phyloP scores from a whole-genome alignment of 2,888 invertebrate genomes.

The Phragmatobia fuliginosa region DNA sequence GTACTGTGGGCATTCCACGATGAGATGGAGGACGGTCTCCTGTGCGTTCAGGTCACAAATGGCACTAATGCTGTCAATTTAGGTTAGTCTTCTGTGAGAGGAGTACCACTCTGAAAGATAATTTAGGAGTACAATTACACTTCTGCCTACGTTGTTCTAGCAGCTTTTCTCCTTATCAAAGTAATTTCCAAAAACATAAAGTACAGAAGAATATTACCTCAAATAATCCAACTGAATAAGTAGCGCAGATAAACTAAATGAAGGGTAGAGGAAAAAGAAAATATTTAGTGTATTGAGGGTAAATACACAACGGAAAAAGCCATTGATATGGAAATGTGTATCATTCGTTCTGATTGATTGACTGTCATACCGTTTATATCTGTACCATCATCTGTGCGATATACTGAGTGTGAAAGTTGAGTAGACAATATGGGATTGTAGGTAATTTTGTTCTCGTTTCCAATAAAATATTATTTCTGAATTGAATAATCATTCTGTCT shows the following conservation, averaged over 20 bases:
- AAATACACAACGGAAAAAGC: constrained; percentile 14
- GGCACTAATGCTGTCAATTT: no score
- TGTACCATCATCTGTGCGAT: not conserved
- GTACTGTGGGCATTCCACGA: no score
- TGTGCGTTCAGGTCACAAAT: no score
- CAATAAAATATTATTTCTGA: no score
- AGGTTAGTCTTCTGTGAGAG: no score
- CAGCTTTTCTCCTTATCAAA: no score
- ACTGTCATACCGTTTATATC: constrained; percentile 29
- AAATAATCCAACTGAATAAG: not conserved
- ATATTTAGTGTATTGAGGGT: constrained; percentile 6
- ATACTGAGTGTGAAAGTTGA: not conserved
- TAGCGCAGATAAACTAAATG: not conserved
- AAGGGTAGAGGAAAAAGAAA: constrained; percentile 4
- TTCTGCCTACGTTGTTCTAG: no score
- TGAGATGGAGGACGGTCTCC: no score
- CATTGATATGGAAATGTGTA: constrained; percentile 26
- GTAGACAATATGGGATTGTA: not conserved
- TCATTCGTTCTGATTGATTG: constrained; percentile 21
- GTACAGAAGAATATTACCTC: not conserved
- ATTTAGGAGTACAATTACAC: no score
- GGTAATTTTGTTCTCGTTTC: not conserved
- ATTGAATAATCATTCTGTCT: no score
- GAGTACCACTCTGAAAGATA: no score
- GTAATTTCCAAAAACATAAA: no score